These are phyloP conservation scores for Centropristis striata DNA, from an alignment of 2,113 vertebrate species.

Conservation along the genomic window DNA sequence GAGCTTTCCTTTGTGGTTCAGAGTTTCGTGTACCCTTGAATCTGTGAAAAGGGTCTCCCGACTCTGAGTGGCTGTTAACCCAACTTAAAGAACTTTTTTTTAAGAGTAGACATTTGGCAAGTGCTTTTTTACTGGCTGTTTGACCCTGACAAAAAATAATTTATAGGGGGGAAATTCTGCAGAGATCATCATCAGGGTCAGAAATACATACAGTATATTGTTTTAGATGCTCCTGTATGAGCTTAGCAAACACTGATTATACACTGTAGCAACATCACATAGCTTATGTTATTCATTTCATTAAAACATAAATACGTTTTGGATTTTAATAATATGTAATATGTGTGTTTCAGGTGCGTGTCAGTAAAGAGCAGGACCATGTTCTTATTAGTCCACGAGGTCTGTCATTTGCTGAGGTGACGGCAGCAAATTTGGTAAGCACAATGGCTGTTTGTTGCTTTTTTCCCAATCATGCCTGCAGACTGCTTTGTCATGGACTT, in stretches of 20 bases:
- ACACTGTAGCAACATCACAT: too few relatives aligned
- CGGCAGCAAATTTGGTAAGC: constrained; percentile 94
- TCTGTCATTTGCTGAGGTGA: constrained; percentile 95
- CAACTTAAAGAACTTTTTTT: constrained; percentile 13
- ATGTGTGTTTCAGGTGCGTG: constrained; percentile 87
- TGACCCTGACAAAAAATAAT: constrained; percentile 5
- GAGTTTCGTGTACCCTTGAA: constrained; percentile 42
- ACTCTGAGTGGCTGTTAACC: constrained; percentile 26
- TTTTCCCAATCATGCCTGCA: not conserved
- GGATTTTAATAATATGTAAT: not conserved
- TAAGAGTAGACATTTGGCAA: constrained; percentile 10
- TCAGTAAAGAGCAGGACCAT: constrained; percentile 96
- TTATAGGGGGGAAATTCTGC: not conserved
- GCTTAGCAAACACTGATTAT: too few relatives aligned
- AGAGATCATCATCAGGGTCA: not conserved
- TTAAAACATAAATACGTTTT: not conserved
- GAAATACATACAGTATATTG: not conserved
- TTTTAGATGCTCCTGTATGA: not conserved
- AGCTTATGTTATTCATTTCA: not conserved
- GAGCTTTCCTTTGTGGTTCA: constrained; percentile 30
- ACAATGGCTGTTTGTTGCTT: constrained; percentile 14
- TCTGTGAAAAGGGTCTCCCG: constrained; percentile 23
- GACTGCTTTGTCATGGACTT: not conserved
- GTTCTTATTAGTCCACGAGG: constrained; percentile 94
- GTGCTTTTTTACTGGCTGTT: not conserved